Evolutionary conservation across 2,888 invertebrate species (phyloP).

Genomic region (Onchidella celtica): DNA sequence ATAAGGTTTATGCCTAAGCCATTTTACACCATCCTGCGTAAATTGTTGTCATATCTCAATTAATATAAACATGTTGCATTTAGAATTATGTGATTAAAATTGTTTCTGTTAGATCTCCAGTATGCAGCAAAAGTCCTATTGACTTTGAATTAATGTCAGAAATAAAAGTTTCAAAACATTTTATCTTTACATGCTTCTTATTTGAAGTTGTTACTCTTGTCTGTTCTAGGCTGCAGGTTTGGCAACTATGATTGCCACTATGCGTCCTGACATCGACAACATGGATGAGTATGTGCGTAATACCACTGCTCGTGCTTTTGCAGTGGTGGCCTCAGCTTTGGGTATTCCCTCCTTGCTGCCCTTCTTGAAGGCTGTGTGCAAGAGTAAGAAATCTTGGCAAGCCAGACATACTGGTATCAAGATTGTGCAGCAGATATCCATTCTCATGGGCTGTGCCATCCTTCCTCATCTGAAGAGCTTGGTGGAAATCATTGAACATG

Average conservation of each 20-base stretch:
- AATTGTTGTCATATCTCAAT: too few relatives aligned
- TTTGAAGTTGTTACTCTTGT: background rate
- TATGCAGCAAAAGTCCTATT: too few relatives aligned
- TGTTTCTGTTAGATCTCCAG: too few relatives aligned
- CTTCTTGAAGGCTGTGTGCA: conserved; percentile 98
- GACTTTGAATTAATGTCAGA: too few relatives aligned
- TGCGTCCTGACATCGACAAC: conserved; percentile 99
- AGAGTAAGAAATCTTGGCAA: conserved; percentile 99
- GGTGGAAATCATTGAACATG: conserved; percentile 99
- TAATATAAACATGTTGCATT: too few relatives aligned
- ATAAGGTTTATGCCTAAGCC: too few relatives aligned
- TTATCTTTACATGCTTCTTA: too few relatives aligned
- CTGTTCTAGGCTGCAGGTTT: conserved; percentile 90
- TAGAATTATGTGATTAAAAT: too few relatives aligned
- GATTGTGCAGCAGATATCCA: conserved; percentile 99
- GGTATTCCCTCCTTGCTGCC: conserved; percentile 98
- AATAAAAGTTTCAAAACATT: too few relatives aligned
- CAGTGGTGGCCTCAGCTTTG: conserved; percentile 99
- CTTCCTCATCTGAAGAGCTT: conserved; percentile 97
- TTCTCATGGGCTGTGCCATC: conserved; percentile 99
- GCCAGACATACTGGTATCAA: conserved; percentile 98
- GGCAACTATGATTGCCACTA: conserved; percentile 99
- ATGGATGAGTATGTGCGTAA: conserved; percentile 99
- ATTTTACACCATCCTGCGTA: too few relatives aligned
- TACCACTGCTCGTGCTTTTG: conserved; percentile 99